Percentiles rank a stretch among this genome's conserved stretches.
phyloP scores from a whole-genome alignment of 2,113 vertebrate genomes.

The Misgurnus anguillicaudatus region DNA sequence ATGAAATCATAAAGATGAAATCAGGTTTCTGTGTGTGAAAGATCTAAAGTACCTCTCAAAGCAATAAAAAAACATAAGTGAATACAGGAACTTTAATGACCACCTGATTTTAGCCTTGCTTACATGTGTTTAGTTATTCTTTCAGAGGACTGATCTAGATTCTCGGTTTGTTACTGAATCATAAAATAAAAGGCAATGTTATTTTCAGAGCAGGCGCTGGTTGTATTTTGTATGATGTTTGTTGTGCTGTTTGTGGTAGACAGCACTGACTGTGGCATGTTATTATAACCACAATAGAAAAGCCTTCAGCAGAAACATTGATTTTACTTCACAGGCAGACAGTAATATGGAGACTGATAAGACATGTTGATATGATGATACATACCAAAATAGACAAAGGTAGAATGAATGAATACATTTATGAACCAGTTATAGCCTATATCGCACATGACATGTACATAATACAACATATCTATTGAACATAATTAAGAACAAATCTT shows the following conservation, averaged over 20 bases:
- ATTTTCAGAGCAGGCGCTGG: conserved; percentile 19
- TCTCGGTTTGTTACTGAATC: conserved; percentile 3
- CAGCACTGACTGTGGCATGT: conserved; percentile 29
- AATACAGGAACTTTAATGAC: conserved; percentile 6
- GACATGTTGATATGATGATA: conserved; percentile 29
- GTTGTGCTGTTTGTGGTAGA: conserved; percentile 20
- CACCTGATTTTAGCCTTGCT: background rate
- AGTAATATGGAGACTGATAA: conserved; percentile 37
- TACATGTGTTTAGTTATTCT: background rate
- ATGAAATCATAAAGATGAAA: background rate
- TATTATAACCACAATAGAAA: conserved; percentile 42
- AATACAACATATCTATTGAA: no score
- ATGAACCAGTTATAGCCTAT: background rate
- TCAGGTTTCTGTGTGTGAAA: background rate
- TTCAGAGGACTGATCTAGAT: conserved; percentile 2
- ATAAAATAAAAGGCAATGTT: conserved; percentile 12
- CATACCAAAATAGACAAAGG: conserved; percentile 14
- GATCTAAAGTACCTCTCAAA: background rate
- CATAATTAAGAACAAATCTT: no score
- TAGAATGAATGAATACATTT: background rate
- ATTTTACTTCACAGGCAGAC: conserved; percentile 49
- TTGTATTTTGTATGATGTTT: conserved; percentile 29
- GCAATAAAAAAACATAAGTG: background rate
- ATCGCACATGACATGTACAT: background rate
- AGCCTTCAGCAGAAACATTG: conserved; percentile 44